Percentiles rank a stretch among this genome's conserved stretches.
Conservation (phyloP, 2,888 invertebrate species). For the Sarcophaga carnaria region DNA sequence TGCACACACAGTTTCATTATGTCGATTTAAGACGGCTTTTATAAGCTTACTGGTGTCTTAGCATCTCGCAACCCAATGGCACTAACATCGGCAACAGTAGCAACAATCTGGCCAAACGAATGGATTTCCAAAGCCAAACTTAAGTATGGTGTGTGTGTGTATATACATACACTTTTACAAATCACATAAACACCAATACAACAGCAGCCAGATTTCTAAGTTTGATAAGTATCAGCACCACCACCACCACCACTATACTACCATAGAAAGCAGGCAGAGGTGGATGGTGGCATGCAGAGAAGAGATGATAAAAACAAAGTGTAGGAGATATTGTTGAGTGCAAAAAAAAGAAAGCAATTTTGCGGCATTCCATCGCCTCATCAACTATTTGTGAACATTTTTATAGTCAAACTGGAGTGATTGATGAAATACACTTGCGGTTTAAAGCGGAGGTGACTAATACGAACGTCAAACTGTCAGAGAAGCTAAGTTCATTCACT, state of each 20-base stretch:
- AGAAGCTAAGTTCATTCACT: conserved; percentile 24
- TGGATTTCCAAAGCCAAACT: not conserved
- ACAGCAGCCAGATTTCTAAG: conserved; percentile 4
- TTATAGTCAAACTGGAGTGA: conserved; percentile 69
- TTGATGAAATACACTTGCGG: conserved; percentile 73
- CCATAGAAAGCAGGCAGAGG: no score
- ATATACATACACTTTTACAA: not conserved
- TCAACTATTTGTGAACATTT: conserved; percentile 72
- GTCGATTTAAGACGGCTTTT: no score
- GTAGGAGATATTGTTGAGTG: no score
- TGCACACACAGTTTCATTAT: not conserved
- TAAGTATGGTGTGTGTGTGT: no score
- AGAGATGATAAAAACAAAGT: not conserved
- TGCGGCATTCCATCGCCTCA: conserved; percentile 73
- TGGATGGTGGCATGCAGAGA: not conserved
- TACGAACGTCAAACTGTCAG: conserved; percentile 54
- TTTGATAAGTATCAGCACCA: conserved; percentile 61
- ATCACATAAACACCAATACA: not conserved
- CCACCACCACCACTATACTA: conserved; percentile 7
- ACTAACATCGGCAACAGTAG: conserved; percentile 2
- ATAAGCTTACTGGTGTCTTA: no score
- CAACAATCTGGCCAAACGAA: conserved; percentile 26
- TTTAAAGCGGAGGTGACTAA: conserved; percentile 56
- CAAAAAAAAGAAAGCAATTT: conserved; percentile 70
- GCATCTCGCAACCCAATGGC: no score